Base-by-base conservation (phyloP, 2,113 vertebrate genomes). In the Thomomys bottae region DNA sequence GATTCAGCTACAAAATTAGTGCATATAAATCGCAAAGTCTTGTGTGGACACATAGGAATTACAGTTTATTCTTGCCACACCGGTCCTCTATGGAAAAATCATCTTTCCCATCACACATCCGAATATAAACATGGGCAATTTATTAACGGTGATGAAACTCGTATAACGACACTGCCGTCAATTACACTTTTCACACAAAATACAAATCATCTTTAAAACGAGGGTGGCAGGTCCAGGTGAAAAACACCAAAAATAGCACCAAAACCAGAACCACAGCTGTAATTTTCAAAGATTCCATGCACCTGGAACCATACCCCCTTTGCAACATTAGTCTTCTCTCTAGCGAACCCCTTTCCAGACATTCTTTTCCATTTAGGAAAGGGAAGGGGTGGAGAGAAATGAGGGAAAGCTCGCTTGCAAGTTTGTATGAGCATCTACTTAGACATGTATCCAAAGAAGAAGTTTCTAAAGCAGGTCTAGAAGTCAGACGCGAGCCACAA, bases 1-100 rank as follows among this genome's bases (percentile, higher is more conserved):
- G 26, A 94, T 73, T 72, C 78, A 84, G 96, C 95, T 94, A 96
- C 87, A 96, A 96, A 97, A 94, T 89, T 88, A 95, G 63, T 64
- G 91, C 63, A 34, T 79, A 38, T 49, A 95, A 92, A 90, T 95
- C 94, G 94, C 92, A 94, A 96, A 95, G 88, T 70, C 93, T 93
- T 94, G 68, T 59, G 78, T 20, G 92, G 81, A 76, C 61, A 95
- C 95, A 95, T 20, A 54, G 83, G 76, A 73, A 90, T 85, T 90
- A 93, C 30, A 75, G 95, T 91, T 79, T 92, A 88, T 83, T 81
- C 49, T 87, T 70, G 95, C 85, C 73, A 75, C 40, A 70, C 64
- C 70, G 42, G 77, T 32, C 40, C 36, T 81, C 45, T 54, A 73
- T 79, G 34, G 40, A 92, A 95, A 54, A 87, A 72, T 26, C 70